Conservation (phyloP, 2,888 invertebrate species). For the Phymatocera aterrima region DNA sequence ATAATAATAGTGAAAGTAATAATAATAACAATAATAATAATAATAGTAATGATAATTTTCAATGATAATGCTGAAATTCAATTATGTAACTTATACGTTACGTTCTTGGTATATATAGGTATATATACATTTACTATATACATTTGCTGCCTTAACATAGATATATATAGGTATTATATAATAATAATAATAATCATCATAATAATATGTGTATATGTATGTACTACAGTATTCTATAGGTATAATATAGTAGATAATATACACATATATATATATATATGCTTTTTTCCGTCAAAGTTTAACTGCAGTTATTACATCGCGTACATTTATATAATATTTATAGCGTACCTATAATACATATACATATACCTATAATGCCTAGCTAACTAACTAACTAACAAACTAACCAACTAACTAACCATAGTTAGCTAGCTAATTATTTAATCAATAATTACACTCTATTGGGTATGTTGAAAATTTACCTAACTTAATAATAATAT, state of each 20-base stretch:
- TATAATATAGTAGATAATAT: too few species aligned
- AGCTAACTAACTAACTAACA: too few species aligned
- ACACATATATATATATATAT: slow-evolving; percentile 25
- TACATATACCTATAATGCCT: too few species aligned
- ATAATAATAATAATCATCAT: not conserved
- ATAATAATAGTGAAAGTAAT: slow-evolving; percentile 66
- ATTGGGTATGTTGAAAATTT: slow-evolving; percentile 57
- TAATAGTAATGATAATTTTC: slow-evolving; percentile 67
- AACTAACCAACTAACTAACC: not conserved
- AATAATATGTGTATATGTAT: not conserved
- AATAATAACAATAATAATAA: slow-evolving; percentile 69
- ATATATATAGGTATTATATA: slow-evolving; percentile 13
- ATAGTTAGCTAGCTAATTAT: not conserved
- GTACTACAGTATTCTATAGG: not conserved
- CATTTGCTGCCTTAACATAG: slow-evolving; percentile 55
- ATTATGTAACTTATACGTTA: slow-evolving; percentile 62
- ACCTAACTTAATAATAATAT: slow-evolving; percentile 57
- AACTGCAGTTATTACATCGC: slow-evolving; percentile 60
- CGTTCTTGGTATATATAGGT: slow-evolving; percentile 64
- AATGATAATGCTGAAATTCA: slow-evolving; percentile 69
- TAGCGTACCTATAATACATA: not conserved
- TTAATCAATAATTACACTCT: not conserved
- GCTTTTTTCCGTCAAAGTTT: slow-evolving; percentile 42
- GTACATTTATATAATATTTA: slow-evolving; percentile 57
- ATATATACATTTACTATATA: too few species aligned